phyloP scores from a whole-genome alignment of 1,140 invertebrate genomes.

The Anastatus disparis region DNA sequence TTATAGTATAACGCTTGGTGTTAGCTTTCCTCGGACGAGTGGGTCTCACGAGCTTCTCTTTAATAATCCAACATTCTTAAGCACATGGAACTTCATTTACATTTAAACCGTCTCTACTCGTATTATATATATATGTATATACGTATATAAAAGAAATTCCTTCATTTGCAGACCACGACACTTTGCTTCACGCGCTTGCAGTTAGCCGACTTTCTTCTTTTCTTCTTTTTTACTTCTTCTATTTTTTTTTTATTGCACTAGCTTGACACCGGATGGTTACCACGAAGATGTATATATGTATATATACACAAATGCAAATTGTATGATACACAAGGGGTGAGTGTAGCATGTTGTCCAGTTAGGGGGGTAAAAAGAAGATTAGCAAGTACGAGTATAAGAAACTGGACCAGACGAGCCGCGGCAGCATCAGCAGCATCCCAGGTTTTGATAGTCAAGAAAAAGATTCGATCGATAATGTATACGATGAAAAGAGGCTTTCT shows the following conservation, averaged over 20 bases:
- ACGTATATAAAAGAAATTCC: conserved; percentile 47
- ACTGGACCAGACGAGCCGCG: background rate
- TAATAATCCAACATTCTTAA: conserved; percentile 58
- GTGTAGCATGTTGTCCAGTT: background rate
- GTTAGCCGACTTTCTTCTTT: conserved; percentile 27
- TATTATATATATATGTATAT: no score
- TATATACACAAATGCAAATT: conserved; percentile 46
- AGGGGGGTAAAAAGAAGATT: conserved; percentile 38
- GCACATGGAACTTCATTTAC: conserved; percentile 55
- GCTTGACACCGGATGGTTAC: conserved; percentile 42
- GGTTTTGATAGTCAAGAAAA: conserved; percentile 16
- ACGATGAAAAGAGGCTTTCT: no score
- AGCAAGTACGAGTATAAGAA: conserved; percentile 28
- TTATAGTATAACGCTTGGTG: no score
- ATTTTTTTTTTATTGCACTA: conserved; percentile 51
- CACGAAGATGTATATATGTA: no score
- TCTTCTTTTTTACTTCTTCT: no score
- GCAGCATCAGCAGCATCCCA: no score
- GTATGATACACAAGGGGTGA: conserved; percentile 1
- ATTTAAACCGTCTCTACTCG: conserved; percentile 54
- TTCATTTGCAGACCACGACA: conserved; percentile 39
- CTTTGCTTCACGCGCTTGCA: conserved; percentile 9
- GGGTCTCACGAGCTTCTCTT: conserved; percentile 46
- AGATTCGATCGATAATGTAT: conserved; percentile 24
- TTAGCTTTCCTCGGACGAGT: conserved; percentile 17